Evolutionary conservation across 1,140 invertebrate species (phyloP).

Genomic region (Bicyclus anynana): DNA sequence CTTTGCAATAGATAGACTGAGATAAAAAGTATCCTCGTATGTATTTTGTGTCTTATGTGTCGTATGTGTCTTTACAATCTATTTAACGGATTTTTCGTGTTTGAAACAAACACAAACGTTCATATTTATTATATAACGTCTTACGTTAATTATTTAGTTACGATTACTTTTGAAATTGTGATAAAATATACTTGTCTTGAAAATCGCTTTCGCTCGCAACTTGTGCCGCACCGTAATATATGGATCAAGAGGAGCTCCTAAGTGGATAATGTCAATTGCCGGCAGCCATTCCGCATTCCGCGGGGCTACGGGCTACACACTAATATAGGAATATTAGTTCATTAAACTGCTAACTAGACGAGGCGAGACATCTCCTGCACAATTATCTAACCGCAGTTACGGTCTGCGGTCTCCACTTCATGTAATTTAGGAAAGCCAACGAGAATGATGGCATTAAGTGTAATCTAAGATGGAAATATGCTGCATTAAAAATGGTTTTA

Average conservation of each 20-base stretch:
- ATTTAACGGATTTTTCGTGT: no score
- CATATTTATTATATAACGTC: no score
- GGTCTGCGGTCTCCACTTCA: background rate
- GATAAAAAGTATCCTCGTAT: no score
- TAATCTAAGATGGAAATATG: no score
- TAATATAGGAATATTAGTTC: constrained; percentile 57
- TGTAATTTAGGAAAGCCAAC: background rate
- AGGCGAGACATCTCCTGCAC: background rate
- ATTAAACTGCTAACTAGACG: constrained; percentile 32
- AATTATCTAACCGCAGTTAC: background rate
- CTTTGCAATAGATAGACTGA: no score
- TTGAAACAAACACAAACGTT: no score
- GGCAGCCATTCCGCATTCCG: constrained; percentile 67
- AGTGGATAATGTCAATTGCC: constrained; percentile 69
- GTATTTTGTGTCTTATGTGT: no score
- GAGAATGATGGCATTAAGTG: background rate
- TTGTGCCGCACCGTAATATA: constrained; percentile 31
- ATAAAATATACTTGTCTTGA: no score
- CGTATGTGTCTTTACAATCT: no score
- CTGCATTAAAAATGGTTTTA: no score
- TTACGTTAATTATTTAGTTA: no score
- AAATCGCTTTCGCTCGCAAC: constrained; percentile 18
- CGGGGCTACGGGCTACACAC: constrained; percentile 38
- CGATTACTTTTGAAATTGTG: no score
- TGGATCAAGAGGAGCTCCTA: constrained; percentile 52